Percentiles rank a stretch among this genome's conserved stretches.
Conservation (phyloP, 2,888 invertebrate species). For the Venustoraphidia nigricollis region DNA sequence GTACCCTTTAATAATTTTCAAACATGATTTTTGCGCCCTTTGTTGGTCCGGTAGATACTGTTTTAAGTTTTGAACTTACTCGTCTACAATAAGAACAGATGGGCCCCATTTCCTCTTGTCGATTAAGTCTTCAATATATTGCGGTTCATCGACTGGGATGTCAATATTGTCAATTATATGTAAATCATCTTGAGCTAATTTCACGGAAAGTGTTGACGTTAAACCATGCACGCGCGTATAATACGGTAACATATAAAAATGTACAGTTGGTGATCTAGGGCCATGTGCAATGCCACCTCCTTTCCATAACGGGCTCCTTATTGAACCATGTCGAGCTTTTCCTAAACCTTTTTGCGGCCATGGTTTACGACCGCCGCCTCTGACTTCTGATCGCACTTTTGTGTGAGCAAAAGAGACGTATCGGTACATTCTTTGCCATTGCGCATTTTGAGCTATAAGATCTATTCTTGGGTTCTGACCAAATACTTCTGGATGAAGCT, state of each 20-base stretch:
- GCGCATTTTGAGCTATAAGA: slow-evolving; percentile 68
- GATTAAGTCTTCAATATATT: slow-evolving; percentile 64
- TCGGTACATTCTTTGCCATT: slow-evolving; percentile 73
- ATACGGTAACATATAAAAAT: slow-evolving; percentile 89
- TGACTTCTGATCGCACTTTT: slow-evolving; percentile 68
- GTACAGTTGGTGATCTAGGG: slow-evolving; percentile 76
- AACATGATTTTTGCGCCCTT: too few relatives aligned
- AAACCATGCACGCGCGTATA: slow-evolving; percentile 63
- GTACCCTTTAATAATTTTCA: too few relatives aligned
- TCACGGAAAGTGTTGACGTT: slow-evolving; percentile 69
- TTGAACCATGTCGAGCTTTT: slow-evolving; percentile 80
- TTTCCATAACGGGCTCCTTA: slow-evolving; percentile 72
- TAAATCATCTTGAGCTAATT: slow-evolving; percentile 89
- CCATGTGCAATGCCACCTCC: slow-evolving; percentile 81
- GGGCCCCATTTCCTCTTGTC: slow-evolving; percentile 88
- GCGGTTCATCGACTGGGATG: slow-evolving; percentile 65
- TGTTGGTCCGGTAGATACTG: too few relatives aligned
- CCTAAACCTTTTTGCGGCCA: slow-evolving; percentile 96
- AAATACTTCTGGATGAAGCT: slow-evolving; percentile 81
- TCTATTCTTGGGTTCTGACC: slow-evolving; percentile 73
- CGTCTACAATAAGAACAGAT: slow-evolving; percentile 85
- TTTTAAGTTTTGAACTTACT: slow-evolving; percentile 37
- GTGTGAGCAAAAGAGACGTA: slow-evolving; percentile 67
- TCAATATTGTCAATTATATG: slow-evolving; percentile 79
- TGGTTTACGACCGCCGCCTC: slow-evolving; percentile 84